Percentiles rank a stretch among this genome's conserved stretches.
These are phyloP conservation scores for Corvus moneduloides DNA, from an alignment of 2,113 vertebrate genomes.

Conservation along the genomic window DNA sequence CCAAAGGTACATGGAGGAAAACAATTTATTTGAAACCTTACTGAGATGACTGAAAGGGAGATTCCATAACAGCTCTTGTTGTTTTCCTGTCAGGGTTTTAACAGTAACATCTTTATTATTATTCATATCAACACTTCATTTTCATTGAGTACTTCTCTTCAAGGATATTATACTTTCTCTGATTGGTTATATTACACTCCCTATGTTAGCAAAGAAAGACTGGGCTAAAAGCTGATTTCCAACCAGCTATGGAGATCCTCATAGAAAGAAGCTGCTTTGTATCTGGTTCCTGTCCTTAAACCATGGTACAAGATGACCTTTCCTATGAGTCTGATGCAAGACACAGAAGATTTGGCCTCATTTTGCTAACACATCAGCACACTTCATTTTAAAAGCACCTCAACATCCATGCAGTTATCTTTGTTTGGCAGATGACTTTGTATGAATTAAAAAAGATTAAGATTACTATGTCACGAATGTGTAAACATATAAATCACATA, in stretches of 20 bases:
- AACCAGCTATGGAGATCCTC: background rate
- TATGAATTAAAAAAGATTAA: background rate
- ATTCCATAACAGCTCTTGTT: accelerated
- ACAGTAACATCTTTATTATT: background rate
- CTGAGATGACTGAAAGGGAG: background rate
- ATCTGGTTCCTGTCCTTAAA: background rate
- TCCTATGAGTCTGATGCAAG: background rate
- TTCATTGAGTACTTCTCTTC: background rate
- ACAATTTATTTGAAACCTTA: background rate
- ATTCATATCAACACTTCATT: background rate
- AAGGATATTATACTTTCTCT: background rate
- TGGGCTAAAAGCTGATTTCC: background rate
- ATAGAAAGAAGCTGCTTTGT: background rate
- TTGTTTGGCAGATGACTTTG: background rate
- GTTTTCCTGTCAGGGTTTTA: background rate
- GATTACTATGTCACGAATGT: accelerated
- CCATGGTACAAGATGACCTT: background rate
- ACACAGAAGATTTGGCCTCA: background rate
- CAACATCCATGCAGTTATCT: background rate
- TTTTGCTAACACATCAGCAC: background rate
- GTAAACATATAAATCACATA: background rate
- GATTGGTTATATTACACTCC: background rate
- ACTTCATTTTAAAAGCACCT: background rate
- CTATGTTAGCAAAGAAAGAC: background rate
- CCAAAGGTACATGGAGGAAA: background rate